Base-by-base conservation (phyloP, 2,113 vertebrate species). In the Arothron firmamentum region DNA sequence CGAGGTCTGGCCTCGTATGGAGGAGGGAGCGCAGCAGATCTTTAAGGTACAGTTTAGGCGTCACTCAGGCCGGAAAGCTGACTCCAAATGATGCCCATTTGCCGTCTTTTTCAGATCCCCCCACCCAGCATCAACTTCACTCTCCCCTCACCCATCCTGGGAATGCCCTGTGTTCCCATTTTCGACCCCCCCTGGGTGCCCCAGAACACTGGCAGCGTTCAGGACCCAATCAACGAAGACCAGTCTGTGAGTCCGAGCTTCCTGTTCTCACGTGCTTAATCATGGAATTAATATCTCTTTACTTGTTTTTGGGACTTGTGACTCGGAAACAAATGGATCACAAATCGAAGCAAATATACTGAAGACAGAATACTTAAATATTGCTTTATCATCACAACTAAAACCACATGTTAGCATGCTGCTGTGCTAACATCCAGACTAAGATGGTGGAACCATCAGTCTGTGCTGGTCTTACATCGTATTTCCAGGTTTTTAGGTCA, bases 71-170 rank as follows among this genome's bases (percentile, higher is more conserved):
- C 21, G 21, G 3, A 23, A 23, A 38, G 8, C 34, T 1, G 8
- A 11, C 34, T 9, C 12, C 34, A 38, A 10, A 10, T 38, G 34
- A 11, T 12, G 34, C 21, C 3, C 12, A 34, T 5, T 11, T 5
- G 18, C 53, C 41, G 50, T 31, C 15, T 57, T 16, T 60, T 67
- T 58, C 69, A 97, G 97, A 98, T 99, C 42, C 97, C 97, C 23
- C 97, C 97, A 43, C 97, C 97, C 62, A 99, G 97, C 82, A 99
- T 99, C 86, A 99, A 99, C 84, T 99, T 99, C 85, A 99, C 96
- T 2, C 86, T 99, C 74, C 97, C 97, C 4, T 99, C 97, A 6
- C 96, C 97, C 6, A 98, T 99, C 20, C 91, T 99, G 82, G 97
- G 97, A 34, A 98, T 99, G 96, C 97, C 96, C 3, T 99, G 96